A percentile compares a stretch with the other conserved stretches of the same genome.
These are phyloP conservation scores for Cenopis cana DNA, from an alignment of 2,888 invertebrate species.

Conservation along the genomic window DNA sequence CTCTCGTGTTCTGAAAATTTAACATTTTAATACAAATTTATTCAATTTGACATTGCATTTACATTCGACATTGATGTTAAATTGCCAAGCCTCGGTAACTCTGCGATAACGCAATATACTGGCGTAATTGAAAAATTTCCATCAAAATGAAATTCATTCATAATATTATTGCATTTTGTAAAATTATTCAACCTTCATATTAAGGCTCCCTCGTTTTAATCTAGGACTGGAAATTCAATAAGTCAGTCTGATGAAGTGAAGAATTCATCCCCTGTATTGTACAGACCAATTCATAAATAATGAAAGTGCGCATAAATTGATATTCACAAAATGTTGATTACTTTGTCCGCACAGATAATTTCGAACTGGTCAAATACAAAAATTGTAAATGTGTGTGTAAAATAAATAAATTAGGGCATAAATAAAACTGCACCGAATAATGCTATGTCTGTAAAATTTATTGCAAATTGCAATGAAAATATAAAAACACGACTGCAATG, in stretches of 20 bases:
- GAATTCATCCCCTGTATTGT: too few relatives aligned
- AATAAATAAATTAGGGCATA: too few relatives aligned
- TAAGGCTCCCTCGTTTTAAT: slow-evolving; percentile 3
- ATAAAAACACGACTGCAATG: too few relatives aligned
- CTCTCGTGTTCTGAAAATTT: not conserved
- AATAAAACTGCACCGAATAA: too few relatives aligned
- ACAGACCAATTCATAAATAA: too few relatives aligned
- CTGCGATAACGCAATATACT: not conserved
- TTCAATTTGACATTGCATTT: not conserved
- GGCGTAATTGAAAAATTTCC: not conserved
- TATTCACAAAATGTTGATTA: too few relatives aligned
- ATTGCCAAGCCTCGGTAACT: not conserved
- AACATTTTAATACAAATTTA: not conserved
- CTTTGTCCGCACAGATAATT: too few relatives aligned
- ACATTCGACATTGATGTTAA: slow-evolving; percentile 11
- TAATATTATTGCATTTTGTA: not conserved
- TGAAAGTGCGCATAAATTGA: too few relatives aligned
- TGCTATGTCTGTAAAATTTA: too few relatives aligned
- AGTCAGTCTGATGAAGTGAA: not conserved
- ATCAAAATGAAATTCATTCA: slow-evolving; percentile 3
- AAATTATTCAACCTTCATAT: not conserved
- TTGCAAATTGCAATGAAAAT: too few relatives aligned
- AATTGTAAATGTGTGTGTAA: too few relatives aligned
- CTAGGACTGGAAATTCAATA: slow-evolving; percentile 3
- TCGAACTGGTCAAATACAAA: too few relatives aligned